A percentile compares a stretch with the other conserved stretches of the same genome.
Evolutionary conservation across 35 echinoderm and acorn worm species (phyloP).

Genomic region (Diadema setosum): DNA sequence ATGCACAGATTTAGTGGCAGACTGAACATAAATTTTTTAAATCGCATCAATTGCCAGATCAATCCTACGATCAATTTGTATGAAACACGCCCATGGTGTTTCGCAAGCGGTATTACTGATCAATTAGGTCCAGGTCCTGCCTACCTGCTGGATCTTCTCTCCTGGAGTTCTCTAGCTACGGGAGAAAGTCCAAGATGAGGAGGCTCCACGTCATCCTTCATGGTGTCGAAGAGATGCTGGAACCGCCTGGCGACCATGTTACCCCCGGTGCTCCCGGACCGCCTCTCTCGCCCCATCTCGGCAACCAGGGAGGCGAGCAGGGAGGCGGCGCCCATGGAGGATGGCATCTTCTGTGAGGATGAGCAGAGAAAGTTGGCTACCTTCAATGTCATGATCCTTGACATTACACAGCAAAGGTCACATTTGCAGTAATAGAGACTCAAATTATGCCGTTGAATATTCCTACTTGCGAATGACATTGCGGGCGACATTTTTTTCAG

Average conservation of each 20-base stretch:
- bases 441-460: too few species aligned
- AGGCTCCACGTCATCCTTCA: constrained; percentile 69
- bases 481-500: too few species aligned
- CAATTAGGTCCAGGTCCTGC: neutral
- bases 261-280: neutral
- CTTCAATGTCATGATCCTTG: too few species aligned
- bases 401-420: too few species aligned
- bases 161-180: constrained; percentile 13
- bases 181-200: constrained; percentile 53
- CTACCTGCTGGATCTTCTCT: constrained; percentile 59
- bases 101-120: neutral
- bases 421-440: too few species aligned
- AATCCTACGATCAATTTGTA: neutral
- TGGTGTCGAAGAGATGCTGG: constrained; percentile 81
- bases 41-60: neutral
- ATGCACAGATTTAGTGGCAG: neutral
- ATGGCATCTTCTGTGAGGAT: constrained; percentile 49
- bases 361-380: neutral
- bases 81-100: neutral
- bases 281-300: constrained; percentile 4
- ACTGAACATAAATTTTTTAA: too few species aligned
- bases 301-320: constrained; percentile 28
- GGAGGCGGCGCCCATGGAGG: constrained; percentile 57
- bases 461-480: too few species aligned
- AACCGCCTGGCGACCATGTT: constrained; percentile 23